Percentiles rank a stretch among this genome's conserved stretches.
These are phyloP conservation scores for Clarias batrachus DNA, from an alignment of 2,113 vertebrate genomes.

Conservation along the genomic window DNA sequence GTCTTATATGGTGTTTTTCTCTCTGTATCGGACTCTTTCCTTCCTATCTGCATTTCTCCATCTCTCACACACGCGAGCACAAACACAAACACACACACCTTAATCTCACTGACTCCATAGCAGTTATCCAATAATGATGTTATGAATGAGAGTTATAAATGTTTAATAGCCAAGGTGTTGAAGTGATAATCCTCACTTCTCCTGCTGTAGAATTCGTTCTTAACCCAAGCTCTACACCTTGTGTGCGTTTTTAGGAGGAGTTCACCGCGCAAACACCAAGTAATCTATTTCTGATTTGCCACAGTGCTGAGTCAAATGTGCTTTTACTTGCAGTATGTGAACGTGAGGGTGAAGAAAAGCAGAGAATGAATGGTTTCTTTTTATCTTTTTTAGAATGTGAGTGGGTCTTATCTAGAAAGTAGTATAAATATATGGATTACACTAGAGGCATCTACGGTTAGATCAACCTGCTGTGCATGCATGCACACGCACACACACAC, in stretches of 20 bases:
- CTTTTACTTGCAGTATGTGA: background rate
- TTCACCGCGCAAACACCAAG: background rate
- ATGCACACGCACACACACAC: background rate
- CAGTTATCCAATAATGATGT: slow-evolving; percentile 5
- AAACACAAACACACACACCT: background rate
- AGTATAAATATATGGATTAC: slow-evolving; percentile 25
- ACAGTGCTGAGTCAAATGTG: background rate
- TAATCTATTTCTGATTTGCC: slow-evolving; percentile 1
- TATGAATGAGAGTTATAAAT: slow-evolving; percentile 5
- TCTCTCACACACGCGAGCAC: background rate
- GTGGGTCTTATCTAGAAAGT: slow-evolving; percentile 8
- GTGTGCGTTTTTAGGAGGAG: background rate
- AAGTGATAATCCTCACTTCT: slow-evolving; percentile 9
- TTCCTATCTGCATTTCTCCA: background rate
- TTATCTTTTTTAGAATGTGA: background rate
- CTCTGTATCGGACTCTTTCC: background rate
- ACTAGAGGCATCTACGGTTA: slow-evolving; percentile 4
- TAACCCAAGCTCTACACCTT: background rate
- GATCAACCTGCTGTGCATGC: background rate
- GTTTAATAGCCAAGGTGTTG: background rate
- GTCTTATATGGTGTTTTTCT: background rate
- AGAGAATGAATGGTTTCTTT: background rate
- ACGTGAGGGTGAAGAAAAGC: background rate
- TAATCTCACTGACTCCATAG: slow-evolving; percentile 14
- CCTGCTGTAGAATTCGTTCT: background rate